Conservation (phyloP, 2,797 vertebrate species). For the Coendou prehensilis region DNA sequence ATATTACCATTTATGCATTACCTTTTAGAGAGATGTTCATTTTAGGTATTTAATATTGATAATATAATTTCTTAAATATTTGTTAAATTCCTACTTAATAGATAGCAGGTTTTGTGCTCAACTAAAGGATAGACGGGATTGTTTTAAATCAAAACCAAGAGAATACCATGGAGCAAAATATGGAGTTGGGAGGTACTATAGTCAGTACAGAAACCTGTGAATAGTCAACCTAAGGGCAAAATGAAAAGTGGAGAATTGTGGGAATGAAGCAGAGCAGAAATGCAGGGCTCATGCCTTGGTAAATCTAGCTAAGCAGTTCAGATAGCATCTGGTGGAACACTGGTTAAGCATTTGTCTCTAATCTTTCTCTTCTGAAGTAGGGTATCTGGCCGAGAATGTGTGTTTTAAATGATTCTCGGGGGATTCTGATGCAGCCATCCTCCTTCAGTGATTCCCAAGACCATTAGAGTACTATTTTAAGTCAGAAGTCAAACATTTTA, state of each 20-base stretch:
- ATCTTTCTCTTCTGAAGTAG: not conserved
- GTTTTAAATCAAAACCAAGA: not conserved
- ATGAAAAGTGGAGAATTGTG: not conserved
- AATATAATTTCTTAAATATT: not conserved
- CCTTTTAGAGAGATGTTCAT: not conserved
- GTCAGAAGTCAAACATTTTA: not conserved
- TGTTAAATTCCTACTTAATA: not conserved
- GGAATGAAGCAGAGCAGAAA: not conserved
- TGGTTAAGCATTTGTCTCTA: not conserved
- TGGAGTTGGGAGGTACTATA: not conserved
- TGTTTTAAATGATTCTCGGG: not conserved
- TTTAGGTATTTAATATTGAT: not conserved
- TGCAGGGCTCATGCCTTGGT: not conserved
- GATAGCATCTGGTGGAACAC: not conserved
- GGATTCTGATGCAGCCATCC: not conserved
- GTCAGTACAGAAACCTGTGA: not conserved
- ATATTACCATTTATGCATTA: not conserved
- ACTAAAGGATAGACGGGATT: not conserved
- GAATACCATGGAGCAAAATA: not conserved
- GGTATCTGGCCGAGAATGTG: not conserved
- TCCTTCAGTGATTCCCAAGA: not conserved
- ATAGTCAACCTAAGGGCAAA: not conserved
- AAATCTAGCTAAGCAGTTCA: not conserved
- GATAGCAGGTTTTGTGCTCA: not conserved
- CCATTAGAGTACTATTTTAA: not conserved